phyloP scores from a whole-genome alignment of 2,113 vertebrate genomes.

The Propithecus coquereli region DNA sequence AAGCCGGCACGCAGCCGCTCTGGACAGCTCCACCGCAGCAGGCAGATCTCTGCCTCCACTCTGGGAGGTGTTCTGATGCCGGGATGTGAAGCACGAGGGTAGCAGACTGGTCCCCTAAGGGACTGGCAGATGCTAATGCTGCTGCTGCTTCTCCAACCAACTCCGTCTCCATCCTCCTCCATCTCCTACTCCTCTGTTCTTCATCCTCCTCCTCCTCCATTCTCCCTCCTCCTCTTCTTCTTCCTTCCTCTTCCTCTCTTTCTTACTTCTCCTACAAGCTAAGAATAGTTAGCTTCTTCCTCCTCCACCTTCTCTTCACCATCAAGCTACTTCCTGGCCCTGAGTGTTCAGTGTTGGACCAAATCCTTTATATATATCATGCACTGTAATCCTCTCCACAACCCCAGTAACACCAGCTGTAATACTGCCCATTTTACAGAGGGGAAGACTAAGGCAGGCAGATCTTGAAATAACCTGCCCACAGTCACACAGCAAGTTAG shows the following conservation, averaged over 20 bases:
- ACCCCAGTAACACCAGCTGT: not conserved
- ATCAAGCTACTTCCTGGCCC: not conserved
- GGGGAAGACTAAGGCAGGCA: not conserved
- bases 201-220: no score
- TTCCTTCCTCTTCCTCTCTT: no score
- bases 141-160: not conserved
- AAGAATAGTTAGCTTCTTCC: no score
- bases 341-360: not conserved
- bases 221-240: no score
- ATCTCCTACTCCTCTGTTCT: not conserved
- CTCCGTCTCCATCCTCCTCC: not conserved
- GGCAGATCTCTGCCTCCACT: not conserved
- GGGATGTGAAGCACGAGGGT: not conserved
- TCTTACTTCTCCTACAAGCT: no score
- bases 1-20: not conserved
- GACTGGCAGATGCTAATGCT: not conserved
- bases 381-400: not conserved
- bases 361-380: not conserved
- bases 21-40: rapidly evolving
- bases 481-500: not conserved
- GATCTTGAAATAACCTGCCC: not conserved
- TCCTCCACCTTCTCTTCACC: not conserved
- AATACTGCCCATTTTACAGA: not conserved
- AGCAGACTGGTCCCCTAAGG: not conserved
- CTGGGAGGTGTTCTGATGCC: not conserved